These are phyloP conservation scores for Channa maculata DNA, from an alignment of 2,113 vertebrate genomes.

Conservation along the genomic window DNA sequence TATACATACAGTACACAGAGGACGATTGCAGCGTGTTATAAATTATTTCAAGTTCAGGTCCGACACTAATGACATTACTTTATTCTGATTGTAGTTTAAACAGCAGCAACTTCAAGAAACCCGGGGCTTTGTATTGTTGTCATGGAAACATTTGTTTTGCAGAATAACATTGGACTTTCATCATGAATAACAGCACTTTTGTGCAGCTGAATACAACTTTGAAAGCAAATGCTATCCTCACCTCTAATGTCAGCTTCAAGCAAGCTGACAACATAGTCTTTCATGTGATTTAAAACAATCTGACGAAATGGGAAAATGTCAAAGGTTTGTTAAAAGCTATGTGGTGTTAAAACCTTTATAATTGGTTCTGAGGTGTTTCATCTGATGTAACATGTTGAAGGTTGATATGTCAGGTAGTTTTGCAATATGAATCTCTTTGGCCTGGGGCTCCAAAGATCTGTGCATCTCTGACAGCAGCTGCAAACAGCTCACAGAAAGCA, in stretches of 20 bases:
- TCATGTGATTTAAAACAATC: constrained; percentile 53
- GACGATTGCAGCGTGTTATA: constrained; percentile 1
- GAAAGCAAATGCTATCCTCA: constrained; percentile 23
- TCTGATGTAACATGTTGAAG: constrained; percentile 63
- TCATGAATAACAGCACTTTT: constrained; percentile 35
- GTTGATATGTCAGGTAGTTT: constrained; percentile 43
- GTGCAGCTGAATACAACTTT: constrained; percentile 26
- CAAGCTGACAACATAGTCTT: constrained; percentile 24
- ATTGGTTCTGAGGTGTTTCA: constrained; percentile 54
- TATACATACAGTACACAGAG: constrained; percentile 9
- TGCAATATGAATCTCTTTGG: constrained; percentile 22
- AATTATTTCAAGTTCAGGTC: constrained; percentile 30
- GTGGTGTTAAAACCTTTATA: constrained; percentile 38
- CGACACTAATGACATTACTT: constrained; percentile 10
- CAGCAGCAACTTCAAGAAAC: not conserved
- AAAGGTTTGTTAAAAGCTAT: constrained; percentile 40
- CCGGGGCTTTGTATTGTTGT: constrained; percentile 1
- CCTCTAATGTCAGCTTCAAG: constrained; percentile 29
- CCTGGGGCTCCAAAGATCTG: constrained; percentile 37
- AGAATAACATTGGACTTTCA: constrained; percentile 36
- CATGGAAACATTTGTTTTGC: constrained; percentile 26
- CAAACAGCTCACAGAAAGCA: constrained; percentile 29
- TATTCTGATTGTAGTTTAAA: constrained; percentile 9
- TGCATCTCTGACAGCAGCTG: constrained; percentile 42
- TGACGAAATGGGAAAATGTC: constrained; percentile 60